A percentile compares a stretch with the other conserved stretches of the same genome.
phyloP scores from a whole-genome alignment of 2,797 vertebrate species.

The Lateolabrax maculatus region DNA sequence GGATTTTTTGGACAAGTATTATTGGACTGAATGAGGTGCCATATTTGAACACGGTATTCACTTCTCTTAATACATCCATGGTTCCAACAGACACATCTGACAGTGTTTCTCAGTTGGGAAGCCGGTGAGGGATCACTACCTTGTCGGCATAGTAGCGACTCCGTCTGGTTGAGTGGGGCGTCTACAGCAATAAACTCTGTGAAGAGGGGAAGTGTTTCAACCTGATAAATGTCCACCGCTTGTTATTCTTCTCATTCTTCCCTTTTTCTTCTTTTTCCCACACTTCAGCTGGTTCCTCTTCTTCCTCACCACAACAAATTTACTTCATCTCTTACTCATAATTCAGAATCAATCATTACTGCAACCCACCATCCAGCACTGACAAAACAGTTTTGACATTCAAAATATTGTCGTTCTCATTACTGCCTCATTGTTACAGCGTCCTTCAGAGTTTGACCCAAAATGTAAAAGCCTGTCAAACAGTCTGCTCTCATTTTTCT shows the following conservation, averaged over 20 bases:
- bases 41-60: not conserved
- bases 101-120: not conserved
- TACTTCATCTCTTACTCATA: not conserved
- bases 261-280: not conserved
- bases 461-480: slow-evolving; percentile 64
- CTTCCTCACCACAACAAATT: slow-evolving; percentile 12
- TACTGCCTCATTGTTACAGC: slow-evolving; percentile 51
- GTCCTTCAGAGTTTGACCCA: slow-evolving; percentile 45
- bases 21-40: not conserved
- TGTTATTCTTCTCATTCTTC: not conserved
- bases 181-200: not conserved
- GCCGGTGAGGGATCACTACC: not conserved
- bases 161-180: not conserved
- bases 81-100: not conserved
- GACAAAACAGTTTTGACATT: slow-evolving; percentile 55
- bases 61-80: not conserved
- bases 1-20: too few species aligned
- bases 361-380: slow-evolving; percentile 43
- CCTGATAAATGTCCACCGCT: not conserved
- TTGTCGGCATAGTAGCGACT: not conserved
- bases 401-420: slow-evolving; percentile 55
- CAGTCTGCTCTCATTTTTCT: slow-evolving; percentile 71
- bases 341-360: slow-evolving; percentile 17
- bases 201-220: not conserved
- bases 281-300: slow-evolving; percentile 25